A percentile compares a stretch with the other conserved stretches of the same genome.
Conservation (phyloP, 2,797 vertebrate species). For the Channallabes apus region DNA sequence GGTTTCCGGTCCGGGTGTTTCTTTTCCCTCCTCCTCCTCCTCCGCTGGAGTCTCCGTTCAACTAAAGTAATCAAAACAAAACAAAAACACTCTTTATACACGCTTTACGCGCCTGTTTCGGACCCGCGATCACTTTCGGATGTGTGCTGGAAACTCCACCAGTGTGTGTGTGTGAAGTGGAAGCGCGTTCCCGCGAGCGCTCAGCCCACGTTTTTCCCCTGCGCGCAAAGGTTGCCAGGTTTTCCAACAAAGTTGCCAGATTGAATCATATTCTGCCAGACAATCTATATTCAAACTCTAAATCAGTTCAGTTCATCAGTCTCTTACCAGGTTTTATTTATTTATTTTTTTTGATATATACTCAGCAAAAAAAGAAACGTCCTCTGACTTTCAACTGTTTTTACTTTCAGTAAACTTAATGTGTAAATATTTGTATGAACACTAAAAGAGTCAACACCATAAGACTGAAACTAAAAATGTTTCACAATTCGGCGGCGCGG, state of each 20-base stretch:
- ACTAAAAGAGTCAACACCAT: too few relatives aligned
- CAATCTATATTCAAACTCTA: neutral
- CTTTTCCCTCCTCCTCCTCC: neutral
- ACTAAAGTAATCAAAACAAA: too few relatives aligned
- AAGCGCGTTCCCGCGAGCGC: constrained; percentile 48
- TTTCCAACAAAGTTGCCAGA: neutral
- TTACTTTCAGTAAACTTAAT: too few relatives aligned
- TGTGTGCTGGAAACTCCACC: constrained; percentile 59
- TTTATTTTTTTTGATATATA: too few relatives aligned
- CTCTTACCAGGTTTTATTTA: too few relatives aligned
- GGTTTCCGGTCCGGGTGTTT: neutral
- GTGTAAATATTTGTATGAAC: too few relatives aligned
- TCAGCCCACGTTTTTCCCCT: constrained; percentile 59
- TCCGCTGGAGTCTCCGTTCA: neutral
- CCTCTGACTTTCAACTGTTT: too few relatives aligned
- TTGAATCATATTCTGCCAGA: neutral
- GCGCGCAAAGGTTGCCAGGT: neutral
- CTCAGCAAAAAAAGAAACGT: too few relatives aligned
- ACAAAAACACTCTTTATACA: neutral
- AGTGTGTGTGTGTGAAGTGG: neutral
- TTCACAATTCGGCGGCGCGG: too few relatives aligned
- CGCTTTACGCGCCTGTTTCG: neutral
- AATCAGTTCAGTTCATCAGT: too few relatives aligned
- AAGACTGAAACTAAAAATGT: too few relatives aligned
- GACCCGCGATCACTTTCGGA: constrained; percentile 63